These are phyloP conservation scores for Arctocebus calabarensis DNA, from an alignment of 2,797 vertebrate genomes.

Conservation along the genomic window DNA sequence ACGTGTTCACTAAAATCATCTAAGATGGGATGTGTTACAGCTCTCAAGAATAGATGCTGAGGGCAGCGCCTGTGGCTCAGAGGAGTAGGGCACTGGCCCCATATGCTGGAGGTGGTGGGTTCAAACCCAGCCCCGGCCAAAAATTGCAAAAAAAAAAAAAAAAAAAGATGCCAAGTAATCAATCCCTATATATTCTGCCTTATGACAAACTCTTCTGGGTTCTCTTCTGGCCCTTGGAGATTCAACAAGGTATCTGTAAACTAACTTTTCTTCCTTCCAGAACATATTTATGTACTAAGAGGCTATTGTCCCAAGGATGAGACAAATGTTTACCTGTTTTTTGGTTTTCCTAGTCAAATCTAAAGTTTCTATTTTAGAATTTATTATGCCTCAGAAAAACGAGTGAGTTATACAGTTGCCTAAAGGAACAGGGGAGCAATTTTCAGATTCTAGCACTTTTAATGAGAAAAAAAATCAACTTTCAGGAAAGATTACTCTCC, in stretches of 20 bases:
- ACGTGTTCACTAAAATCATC: not conserved
- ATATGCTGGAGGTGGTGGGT: too few relatives aligned
- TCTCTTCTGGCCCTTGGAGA: not conserved
- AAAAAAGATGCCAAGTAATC: not conserved
- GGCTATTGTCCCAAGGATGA: not conserved
- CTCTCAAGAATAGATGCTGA: not conserved
- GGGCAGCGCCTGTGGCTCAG: too few relatives aligned
- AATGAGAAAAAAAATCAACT: not conserved
- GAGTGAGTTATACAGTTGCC: not conserved
- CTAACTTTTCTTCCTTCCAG: not conserved
- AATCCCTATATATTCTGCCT: not conserved
- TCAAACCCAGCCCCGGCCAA: too few relatives aligned
- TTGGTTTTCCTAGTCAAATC: not conserved
- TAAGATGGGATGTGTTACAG: not conserved
- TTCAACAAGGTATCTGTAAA: not conserved
- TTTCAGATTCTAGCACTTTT: not conserved
- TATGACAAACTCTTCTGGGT: not conserved
- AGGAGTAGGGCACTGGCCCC: too few relatives aligned
- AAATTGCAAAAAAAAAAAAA: too few relatives aligned
- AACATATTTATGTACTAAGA: not conserved
- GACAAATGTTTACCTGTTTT: not conserved
- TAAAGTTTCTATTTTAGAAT: not conserved
- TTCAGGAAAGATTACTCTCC: not conserved
- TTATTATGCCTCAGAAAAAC: not conserved
- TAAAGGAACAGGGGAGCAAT: not conserved